Evolutionary conservation across 2,797 vertebrate genomes (phyloP), one percentile per base, ranked within the genome.

Genomic region (Neoniphon sammara): DNA sequence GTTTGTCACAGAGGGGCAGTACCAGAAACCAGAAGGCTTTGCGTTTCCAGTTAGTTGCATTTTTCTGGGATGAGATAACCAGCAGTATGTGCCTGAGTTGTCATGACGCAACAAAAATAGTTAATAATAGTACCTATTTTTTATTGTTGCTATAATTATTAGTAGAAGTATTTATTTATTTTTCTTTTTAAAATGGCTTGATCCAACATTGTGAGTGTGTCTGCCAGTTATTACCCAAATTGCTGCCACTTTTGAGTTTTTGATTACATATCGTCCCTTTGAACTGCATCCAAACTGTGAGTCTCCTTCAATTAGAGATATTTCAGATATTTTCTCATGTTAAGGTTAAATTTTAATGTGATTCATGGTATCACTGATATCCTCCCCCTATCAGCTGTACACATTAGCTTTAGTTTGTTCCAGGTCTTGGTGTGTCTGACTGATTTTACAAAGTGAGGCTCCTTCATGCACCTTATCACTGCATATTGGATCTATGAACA

Each of bases 321-420:
- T 58, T 55, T 61, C 12, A 59, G 20, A 52, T 4, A 0, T 42
- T 36, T 46, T 62, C 7, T 58, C 63, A 36, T 66, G 70, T 71
- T 72, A 57, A 49, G 63, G 15, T 27, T 62, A 59, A 52, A 60
- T 73, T 83, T 30, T 34, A 58, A 53, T 70, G 56, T 68, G 17
- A 75, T 81, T 71, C 11, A 52, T 54, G n/a, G 27, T 20, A 72
- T 59, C 21, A 49, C 20, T 44, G 18, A 53, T 30, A 54, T 71
- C 55, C 18, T 44, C 34, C 25, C 5, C 50, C 30, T 34, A 14
- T 62, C 73, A 63, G 39, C 34, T 23, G 49, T 23, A 39, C n/a
- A 30, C 21, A 46, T 64, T 30, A n/a, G 27, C 46, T 62, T 39
- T 57, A n/a, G 50, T 82, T 77, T 85, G 52, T 17, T 71, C 30